Base-by-base conservation (phyloP, 1,140 invertebrate genomes). In the Maconellicoccus hirsutus region DNA sequence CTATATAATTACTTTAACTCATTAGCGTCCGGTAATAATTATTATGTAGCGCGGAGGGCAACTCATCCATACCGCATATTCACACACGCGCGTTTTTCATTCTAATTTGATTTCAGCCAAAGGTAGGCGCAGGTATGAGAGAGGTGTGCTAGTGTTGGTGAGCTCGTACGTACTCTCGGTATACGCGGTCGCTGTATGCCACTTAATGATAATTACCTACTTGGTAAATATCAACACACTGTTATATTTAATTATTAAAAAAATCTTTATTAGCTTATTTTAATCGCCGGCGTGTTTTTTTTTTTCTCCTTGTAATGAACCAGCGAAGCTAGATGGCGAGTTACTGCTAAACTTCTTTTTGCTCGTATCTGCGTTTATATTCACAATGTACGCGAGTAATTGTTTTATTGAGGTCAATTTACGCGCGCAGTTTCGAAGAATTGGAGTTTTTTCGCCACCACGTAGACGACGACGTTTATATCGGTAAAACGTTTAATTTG, bases 11-110 rank as follows among this genome's bases (percentile, higher is more conserved):
- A 66, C 22, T 66, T 66, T 66, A 66, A 66, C 61, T 66, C 61
- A 66, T 66, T 66, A 66, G 61, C 61, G 61, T 66, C 61, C 61
- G 61, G 61, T 66, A 66, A 66, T 66, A 66, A 66, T 66, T 66
- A 66, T 66, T 23, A 66, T 66, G 25, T 66, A 66, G 61, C n/a
- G 19, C 10, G 22, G 25, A 66, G 61, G 61, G 61, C 25, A 66
- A 25, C 61, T 66, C 61, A 66, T 66, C 61, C 61, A 66, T 66
- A 26, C 61, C 25, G 61, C 61, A 66, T 66, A 25, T 66, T 66
- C 61, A 66, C 61, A 26, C 25, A 66, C 25, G 25, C 61, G 61
- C 61, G 61, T 66, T 66, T 26, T 26, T 66, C 61, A 26, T 66
- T 66, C 61, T 26, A 66, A 66, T 66, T 66, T 66, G 61, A 66